phyloP scores from a whole-genome alignment of 1,140 invertebrate species.

The Drosophila rufa region DNA sequence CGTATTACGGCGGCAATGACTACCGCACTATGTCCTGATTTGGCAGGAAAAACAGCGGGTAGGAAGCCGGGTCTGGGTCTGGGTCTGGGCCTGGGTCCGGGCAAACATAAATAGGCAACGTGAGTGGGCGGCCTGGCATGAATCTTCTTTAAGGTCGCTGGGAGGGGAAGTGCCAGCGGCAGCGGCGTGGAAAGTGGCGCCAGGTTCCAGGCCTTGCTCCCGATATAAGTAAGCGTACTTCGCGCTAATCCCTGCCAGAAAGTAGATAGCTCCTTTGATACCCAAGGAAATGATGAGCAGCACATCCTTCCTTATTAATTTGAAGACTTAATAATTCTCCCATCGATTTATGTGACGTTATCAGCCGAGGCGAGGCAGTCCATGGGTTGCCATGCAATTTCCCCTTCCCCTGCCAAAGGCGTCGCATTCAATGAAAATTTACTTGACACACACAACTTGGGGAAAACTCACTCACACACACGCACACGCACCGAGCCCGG shows the following conservation, averaged over 20 bases:
- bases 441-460: conserved; percentile 56
- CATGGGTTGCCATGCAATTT: conserved; percentile 53
- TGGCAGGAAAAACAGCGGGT: conserved; percentile 46
- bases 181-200: conserved; percentile 38
- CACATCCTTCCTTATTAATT: conserved; percentile 47
- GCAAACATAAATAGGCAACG: conserved; percentile 53
- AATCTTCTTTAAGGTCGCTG: conserved; percentile 61
- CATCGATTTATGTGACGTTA: conserved; percentile 43
- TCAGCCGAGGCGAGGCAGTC: conserved; percentile 35
- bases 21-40: conserved; percentile 79
- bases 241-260: background rate
- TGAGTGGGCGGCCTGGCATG: conserved; percentile 59
- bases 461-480: conserved; percentile 15
- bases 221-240: conserved; percentile 8
- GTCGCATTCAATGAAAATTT: conserved; percentile 69
- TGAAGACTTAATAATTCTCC: conserved; percentile 29
- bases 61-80: conserved; percentile 19
- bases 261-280: background rate
- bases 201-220: conserved; percentile 32
- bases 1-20: conserved; percentile 46
- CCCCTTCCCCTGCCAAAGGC: conserved; percentile 26
- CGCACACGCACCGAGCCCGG: background rate
- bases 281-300: conserved; percentile 6
- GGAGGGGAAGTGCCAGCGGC: conserved; percentile 8
- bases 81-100: conserved; percentile 22